Conservation (phyloP, 2,113 vertebrate species). For the Limanda limanda region DNA sequence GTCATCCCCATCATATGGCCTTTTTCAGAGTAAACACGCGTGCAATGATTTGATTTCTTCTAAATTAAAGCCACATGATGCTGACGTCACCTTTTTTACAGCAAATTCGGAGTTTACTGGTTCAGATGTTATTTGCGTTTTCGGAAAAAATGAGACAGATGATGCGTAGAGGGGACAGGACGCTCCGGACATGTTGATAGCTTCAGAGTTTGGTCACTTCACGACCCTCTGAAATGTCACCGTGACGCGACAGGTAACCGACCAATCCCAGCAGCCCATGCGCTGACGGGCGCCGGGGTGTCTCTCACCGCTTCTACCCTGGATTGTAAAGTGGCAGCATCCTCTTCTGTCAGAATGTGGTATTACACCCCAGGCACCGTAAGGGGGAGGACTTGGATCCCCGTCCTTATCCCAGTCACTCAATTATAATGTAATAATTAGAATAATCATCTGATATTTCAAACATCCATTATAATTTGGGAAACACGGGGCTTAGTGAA, state of each 20-base stretch:
- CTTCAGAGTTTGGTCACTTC: constrained; percentile 43
- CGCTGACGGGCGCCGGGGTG: neutral
- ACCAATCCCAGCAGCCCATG: constrained; percentile 41
- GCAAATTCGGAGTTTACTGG: neutral
- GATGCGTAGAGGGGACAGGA: neutral
- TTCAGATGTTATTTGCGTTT: too few species aligned
- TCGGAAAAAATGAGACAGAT: neutral
- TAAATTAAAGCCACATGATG: neutral
- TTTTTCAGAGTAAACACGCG: constrained; percentile 1
- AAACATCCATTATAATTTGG: too few species aligned
- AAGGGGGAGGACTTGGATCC: too few species aligned
- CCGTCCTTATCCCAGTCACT: too few species aligned
- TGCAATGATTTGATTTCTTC: neutral
- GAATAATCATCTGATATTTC: constrained; percentile 10
- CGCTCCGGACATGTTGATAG: constrained; percentile 9
- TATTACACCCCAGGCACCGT: neutral
- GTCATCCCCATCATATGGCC: neutral
- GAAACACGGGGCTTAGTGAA: neutral
- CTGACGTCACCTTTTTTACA: neutral
- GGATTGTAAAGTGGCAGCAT: constrained; percentile 22
- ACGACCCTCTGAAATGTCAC: constrained; percentile 19
- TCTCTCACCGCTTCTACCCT: neutral
- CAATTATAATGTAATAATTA: too few species aligned
- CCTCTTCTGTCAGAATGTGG: constrained; percentile 41
- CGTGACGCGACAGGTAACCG: constrained; percentile 18